Percentiles rank a stretch among this genome's conserved stretches.
phyloP scores from a whole-genome alignment of 2,888 invertebrate species.

The Coenonympha glycerion region DNA sequence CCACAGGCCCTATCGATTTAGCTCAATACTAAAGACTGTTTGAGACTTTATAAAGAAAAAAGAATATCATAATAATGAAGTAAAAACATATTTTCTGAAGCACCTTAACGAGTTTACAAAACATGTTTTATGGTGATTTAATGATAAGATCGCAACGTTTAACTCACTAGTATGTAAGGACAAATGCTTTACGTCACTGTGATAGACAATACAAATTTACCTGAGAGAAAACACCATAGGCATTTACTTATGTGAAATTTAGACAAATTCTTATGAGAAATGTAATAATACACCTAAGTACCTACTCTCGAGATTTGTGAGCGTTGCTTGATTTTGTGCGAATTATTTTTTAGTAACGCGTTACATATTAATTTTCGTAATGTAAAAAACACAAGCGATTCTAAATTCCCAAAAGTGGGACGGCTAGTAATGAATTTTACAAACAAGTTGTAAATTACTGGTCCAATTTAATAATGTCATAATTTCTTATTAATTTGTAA shows the following conservation, averaged over 20 bases:
- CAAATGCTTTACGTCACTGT: conserved; percentile 74
- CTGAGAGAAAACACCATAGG: conserved; percentile 61
- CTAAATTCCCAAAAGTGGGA: too few relatives aligned
- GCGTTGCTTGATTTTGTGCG: conserved; percentile 41
- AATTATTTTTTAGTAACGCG: not conserved
- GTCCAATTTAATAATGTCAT: not conserved
- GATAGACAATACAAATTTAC: conserved; percentile 69
- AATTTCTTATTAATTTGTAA: not conserved
- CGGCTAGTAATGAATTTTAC: too few relatives aligned
- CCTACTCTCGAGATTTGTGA: conserved; percentile 41
- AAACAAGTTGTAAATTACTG: too few relatives aligned
- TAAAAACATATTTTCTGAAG: conserved; percentile 68
- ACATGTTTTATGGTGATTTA: conserved; percentile 67
- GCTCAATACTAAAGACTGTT: conserved; percentile 73
- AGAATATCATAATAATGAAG: conserved; percentile 53
- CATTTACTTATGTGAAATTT: conserved; percentile 52
- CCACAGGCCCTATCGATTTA: conserved; percentile 67
- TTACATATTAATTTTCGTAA: not conserved
- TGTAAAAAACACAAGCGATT: too few relatives aligned
- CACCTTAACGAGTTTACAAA: conserved; percentile 68
- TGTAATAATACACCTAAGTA: conserved; percentile 41
- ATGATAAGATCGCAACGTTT: conserved; percentile 68
- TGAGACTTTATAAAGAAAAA: conserved; percentile 57
- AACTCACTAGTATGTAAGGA: conserved; percentile 75
- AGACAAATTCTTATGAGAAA: conserved; percentile 42